Conservation (phyloP, 2,888 invertebrate genomes). For the Biston stratarius region DNA sequence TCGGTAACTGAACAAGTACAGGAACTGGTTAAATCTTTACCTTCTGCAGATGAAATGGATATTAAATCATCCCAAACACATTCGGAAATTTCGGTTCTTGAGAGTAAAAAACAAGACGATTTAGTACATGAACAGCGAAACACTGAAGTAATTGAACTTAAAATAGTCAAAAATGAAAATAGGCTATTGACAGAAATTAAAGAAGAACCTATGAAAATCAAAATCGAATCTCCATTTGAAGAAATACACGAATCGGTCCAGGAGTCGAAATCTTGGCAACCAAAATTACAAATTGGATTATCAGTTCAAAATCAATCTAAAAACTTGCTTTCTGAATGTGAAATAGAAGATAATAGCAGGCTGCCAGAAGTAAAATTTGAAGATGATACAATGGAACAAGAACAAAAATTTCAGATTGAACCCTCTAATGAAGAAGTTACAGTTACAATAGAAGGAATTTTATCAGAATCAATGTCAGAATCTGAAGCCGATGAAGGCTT, state of each 20-base stretch:
- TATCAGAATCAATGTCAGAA: background rate
- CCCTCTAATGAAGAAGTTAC: background rate
- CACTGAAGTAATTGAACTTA: conserved; percentile 1
- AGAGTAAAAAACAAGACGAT: background rate
- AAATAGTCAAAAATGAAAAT: background rate
- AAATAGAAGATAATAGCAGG: background rate
- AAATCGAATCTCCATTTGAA: background rate
- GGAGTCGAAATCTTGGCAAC: background rate
- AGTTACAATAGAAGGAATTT: background rate
- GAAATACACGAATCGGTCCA: background rate
- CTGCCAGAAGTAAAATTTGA: background rate
- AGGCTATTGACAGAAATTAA: conserved; percentile 7
- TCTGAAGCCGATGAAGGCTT: too few species aligned
- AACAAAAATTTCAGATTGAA: background rate
- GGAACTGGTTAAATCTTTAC: background rate
- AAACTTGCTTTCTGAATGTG: background rate
- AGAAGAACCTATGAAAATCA: background rate
- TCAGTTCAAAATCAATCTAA: background rate
- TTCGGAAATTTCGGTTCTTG: background rate
- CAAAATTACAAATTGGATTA: background rate
- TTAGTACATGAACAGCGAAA: background rate
- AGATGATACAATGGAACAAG: background rate
- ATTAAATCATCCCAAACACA: background rate
- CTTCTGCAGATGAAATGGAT: background rate
- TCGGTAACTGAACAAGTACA: background rate